Evolutionary conservation across 2,113 vertebrate species (phyloP), one percentile per base, ranked within the genome.

Genomic region (Hippolais icterina): DNA sequence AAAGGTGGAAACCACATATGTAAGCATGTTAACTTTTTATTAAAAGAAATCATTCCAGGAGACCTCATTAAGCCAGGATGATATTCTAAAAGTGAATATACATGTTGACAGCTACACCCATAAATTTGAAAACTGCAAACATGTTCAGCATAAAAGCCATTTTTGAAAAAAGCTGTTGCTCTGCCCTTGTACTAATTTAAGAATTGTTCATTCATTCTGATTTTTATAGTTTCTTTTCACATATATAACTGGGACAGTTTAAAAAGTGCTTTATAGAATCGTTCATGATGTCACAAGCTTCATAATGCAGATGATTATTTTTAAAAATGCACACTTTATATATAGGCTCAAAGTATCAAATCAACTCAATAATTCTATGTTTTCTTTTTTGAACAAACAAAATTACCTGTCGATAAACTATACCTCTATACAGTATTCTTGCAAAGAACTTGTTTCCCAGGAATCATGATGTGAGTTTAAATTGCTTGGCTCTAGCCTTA

Each of bases 21-120:
- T 94, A 97, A 97, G 94, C 95, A 98, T 92, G 91, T 82, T 95
- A 96, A 95, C 91, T 95, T 97, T 94, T 97, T 76, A 94, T 94
- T 95, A 97, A 97, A 94, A 96, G 57, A 97, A 97, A 96, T 97
- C 96, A 96, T 97, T 98, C 91, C 94, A 97, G 94, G 94, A 97
- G 97, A 94, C 83, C 97, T 98, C 70, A 94, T 97, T 97, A 98
- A 97, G 94, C 85, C 95, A 95, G 94, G 95, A 96, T 2, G 74
- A 56, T 97, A 94, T 97, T 97, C 97, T 97, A 93, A 97, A 98
- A 96, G 88, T 90, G 93, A 97, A 96, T 97, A 95, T 97, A 97
- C 89, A 95, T 96, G 96, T 97, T 97, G 96, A 98, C 93, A 97
- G 87, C 95, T 97, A 93, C 96, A 97, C 95, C 96, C 97, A 89